Evolutionary conservation across 2,888 invertebrate species (phyloP).

Genomic region (Cosmia pyralina): DNA sequence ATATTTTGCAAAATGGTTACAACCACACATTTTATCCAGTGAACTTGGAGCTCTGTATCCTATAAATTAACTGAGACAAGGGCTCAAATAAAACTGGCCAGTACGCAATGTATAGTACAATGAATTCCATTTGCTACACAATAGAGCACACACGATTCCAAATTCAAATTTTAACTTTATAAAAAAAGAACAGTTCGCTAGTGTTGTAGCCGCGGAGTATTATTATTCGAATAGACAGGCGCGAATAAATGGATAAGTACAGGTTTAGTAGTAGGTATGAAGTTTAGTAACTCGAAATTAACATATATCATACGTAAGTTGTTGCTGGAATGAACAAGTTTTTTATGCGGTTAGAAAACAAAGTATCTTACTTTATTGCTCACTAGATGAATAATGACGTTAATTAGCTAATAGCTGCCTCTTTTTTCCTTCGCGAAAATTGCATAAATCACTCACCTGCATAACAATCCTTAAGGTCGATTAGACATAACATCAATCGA

Average conservation of each 20-base stretch:
- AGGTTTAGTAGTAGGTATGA: slow-evolving; percentile 17
- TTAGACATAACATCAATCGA: slow-evolving; percentile 19
- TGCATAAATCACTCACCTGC: slow-evolving; percentile 19
- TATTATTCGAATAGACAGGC: slow-evolving; percentile 46
- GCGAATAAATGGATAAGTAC: slow-evolving; percentile 43
- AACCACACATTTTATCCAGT: slow-evolving; percentile 48
- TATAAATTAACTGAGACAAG: slow-evolving; percentile 56
- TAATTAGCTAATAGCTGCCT: slow-evolving; percentile 40
- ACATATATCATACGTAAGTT: slow-evolving; percentile 15
- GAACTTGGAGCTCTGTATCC: slow-evolving; percentile 46
- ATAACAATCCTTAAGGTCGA: slow-evolving; percentile 26
- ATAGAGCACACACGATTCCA: slow-evolving; percentile 88
- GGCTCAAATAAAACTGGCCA: slow-evolving; percentile 72
- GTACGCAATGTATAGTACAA: slow-evolving; percentile 80
- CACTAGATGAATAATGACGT: slow-evolving; percentile 22
- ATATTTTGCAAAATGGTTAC: slow-evolving; percentile 76
- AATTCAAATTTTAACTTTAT: slow-evolving; percentile 85
- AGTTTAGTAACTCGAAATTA: slow-evolving; percentile 27
- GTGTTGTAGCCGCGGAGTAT: slow-evolving; percentile 55
- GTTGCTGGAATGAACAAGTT: slow-evolving; percentile 15
- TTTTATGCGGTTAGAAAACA: slow-evolving; percentile 32
- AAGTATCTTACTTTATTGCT: not conserved
- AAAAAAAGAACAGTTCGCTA: slow-evolving; percentile 74
- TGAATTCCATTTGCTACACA: slow-evolving; percentile 87
- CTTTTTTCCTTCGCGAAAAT: slow-evolving; percentile 36